These are phyloP conservation scores for Tetanocera ferruginea DNA, from an alignment of 2,888 invertebrate genomes.

Conservation along the genomic window DNA sequence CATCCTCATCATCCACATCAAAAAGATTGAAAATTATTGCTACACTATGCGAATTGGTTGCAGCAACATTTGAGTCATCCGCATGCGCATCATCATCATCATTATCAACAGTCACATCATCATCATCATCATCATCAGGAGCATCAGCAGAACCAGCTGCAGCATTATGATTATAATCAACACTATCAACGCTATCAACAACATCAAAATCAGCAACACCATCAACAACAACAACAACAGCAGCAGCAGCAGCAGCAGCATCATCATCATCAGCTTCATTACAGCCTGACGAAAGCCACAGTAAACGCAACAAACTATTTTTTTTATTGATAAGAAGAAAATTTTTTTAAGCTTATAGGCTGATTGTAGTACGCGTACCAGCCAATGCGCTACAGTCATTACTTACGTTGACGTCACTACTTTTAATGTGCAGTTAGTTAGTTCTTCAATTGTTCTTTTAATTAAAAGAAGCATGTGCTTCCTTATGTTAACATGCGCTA, in stretches of 20 bases:
- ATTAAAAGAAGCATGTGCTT: not conserved
- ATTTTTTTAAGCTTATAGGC: not conserved
- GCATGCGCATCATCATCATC: constrained; percentile 50
- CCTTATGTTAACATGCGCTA: no score
- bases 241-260: constrained; percentile 49
- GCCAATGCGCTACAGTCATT: not conserved
- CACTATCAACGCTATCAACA: constrained; percentile 49
- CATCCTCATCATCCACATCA: constrained; percentile 58
- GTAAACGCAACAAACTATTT: constrained; percentile 31
- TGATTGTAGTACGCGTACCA: not conserved
- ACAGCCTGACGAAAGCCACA: constrained; percentile 17
- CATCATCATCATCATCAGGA: constrained; percentile 46
- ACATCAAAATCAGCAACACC: constrained; percentile 46
- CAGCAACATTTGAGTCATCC: constrained; percentile 51
- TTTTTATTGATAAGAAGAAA: constrained; percentile 32
- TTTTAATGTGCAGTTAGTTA: not conserved
- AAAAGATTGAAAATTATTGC: constrained; percentile 66
- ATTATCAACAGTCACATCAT: constrained; percentile 47
- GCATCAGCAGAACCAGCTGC: constrained; percentile 46
- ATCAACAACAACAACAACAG: constrained; percentile 37
- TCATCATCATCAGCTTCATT: not conserved
- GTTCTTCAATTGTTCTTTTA: not conserved
- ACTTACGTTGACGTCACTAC: no score
- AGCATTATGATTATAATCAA: constrained; percentile 43
- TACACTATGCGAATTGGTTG: constrained; percentile 65